Evolutionary conservation across 1,140 invertebrate genomes (phyloP).

Genomic region (Drosophila sp.): DNA sequence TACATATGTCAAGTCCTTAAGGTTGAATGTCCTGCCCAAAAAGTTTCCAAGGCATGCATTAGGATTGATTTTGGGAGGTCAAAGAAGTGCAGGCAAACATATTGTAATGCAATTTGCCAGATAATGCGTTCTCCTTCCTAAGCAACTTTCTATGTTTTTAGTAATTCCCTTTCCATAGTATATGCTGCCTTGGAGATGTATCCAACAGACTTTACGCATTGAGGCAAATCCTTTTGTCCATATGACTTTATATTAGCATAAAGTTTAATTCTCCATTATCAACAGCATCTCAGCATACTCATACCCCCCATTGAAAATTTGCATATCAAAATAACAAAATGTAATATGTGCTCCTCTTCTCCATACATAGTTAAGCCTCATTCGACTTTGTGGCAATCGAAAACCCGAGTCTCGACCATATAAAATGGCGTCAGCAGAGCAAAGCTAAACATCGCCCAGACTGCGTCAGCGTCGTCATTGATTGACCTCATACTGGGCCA

Average conservation of each 20-base stretch:
- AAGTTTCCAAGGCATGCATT: too few species aligned
- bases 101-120: too few species aligned
- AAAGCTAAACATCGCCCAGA: slow-evolving; percentile 14
- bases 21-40: too few species aligned
- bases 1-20: too few species aligned
- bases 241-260: slow-evolving; percentile 5
- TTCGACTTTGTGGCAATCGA: slow-evolving; percentile 21
- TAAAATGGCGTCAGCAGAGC: slow-evolving; percentile 55
- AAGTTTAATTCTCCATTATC: not conserved
- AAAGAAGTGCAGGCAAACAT: too few species aligned
- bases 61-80: too few species aligned
- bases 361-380: slow-evolving; percentile 15
- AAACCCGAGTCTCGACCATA: slow-evolving; percentile 20
- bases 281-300: not conserved
- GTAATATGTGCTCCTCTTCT: slow-evolving; percentile 8
- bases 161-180: not conserved
- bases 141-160: too few species aligned
- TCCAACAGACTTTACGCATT: not conserved
- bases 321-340: not conserved
- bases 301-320: not conserved
- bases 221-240: not conserved
- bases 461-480: slow-evolving; percentile 27
- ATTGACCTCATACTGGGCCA: slow-evolving; percentile 36
- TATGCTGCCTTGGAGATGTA: not conserved
- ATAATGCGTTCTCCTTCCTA: too few species aligned